Evolutionary conservation across 2,797 vertebrate genomes (phyloP).

Genomic region (Melopsittacus undulatus): DNA sequence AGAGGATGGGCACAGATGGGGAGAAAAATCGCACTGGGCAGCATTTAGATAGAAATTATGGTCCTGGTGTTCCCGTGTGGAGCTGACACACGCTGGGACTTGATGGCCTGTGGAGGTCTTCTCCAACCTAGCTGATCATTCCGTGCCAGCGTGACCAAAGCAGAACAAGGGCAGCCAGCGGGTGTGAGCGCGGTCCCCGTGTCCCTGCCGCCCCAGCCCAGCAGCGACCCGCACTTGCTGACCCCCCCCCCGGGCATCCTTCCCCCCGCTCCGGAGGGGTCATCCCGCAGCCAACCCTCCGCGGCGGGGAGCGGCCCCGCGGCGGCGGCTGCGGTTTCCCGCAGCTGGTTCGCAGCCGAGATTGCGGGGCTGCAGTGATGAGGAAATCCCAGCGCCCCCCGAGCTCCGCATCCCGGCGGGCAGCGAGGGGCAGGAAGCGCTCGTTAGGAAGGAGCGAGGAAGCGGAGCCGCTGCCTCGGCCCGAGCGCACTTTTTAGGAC

Average conservation of each 20-base stretch:
- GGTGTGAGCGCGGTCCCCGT: rapidly evolving
- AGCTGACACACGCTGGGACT: background rate
- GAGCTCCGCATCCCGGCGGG: slow-evolving; percentile 15
- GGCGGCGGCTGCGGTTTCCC: slow-evolving; percentile 32
- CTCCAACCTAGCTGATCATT: background rate
- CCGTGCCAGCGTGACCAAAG: rapidly evolving
- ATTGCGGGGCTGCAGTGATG: background rate
- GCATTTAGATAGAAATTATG: background rate
- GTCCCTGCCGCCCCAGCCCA: background rate
- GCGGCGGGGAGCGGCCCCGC: background rate
- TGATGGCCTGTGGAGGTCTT: background rate
- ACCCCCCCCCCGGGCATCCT: background rate
- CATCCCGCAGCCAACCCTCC: background rate
- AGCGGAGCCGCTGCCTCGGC: slow-evolving; percentile 6
- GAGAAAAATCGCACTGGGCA: background rate
- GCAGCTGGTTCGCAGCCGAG: background rate
- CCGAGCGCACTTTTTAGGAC: slow-evolving; percentile 60
- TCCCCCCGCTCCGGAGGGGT: background rate
- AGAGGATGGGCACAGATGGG: background rate
- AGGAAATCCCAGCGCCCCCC: slow-evolving; percentile 71
- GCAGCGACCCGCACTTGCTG: background rate
- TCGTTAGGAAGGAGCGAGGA: slow-evolving; percentile 67
- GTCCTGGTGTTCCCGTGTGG: background rate
- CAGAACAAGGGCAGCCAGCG: rapidly evolving
- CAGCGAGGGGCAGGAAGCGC: slow-evolving; percentile 63